These are phyloP conservation scores for Ochotona princeps DNA, from an alignment of 2,113 vertebrate genomes.

Conservation along the genomic window DNA sequence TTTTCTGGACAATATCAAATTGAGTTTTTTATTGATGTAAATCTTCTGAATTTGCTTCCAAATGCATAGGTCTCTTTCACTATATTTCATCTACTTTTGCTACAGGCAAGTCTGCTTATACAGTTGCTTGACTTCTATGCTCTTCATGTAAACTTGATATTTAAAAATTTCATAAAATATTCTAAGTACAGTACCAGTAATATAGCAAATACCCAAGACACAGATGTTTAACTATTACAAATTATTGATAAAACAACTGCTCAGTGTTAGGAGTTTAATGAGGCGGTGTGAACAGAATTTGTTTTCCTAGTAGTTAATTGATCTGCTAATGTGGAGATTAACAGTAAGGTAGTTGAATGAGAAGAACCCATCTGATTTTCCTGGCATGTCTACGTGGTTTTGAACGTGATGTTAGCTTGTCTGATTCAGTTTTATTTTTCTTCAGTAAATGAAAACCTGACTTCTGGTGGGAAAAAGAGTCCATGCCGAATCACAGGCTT, in stretches of 20 bases:
- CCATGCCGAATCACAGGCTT: background rate
- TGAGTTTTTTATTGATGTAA: background rate
- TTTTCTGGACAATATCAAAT: background rate
- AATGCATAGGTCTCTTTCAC: background rate
- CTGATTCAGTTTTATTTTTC: background rate
- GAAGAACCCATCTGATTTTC: background rate
- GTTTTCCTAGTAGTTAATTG: slow-evolving; percentile 14
- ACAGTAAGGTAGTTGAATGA: background rate
- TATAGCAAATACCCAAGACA: background rate
- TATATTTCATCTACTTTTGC: background rate
- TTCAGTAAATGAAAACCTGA: background rate
- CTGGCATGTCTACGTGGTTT: background rate
- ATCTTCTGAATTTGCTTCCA: background rate
- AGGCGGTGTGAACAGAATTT: background rate
- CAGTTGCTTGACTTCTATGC: background rate
- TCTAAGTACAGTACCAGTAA: background rate
- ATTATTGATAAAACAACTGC: background rate
- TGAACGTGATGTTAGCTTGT: background rate
- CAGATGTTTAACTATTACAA: background rate
- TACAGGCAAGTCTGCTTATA: background rate
- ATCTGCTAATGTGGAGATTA: background rate
- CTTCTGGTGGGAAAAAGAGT: background rate
- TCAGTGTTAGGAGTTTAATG: background rate
- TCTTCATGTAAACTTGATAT: background rate
- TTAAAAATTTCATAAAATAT: background rate